phyloP scores from a whole-genome alignment of 2,888 invertebrate species.

The Dinocampus coccinellae region DNA sequence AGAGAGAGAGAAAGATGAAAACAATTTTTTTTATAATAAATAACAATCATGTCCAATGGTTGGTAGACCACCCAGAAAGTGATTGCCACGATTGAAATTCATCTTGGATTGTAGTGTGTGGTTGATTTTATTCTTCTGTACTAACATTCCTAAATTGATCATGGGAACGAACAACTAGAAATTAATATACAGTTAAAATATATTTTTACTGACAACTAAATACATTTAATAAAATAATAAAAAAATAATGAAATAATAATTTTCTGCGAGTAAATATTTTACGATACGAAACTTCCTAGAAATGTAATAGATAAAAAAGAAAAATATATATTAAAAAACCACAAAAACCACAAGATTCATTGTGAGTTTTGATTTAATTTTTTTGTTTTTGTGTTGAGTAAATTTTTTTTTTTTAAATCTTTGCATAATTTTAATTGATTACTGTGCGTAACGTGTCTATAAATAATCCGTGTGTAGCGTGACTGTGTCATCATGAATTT shows the following conservation, averaged over 20 bases:
- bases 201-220: conserved; percentile 30
- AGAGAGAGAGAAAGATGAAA: too few species aligned
- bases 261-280: background rate
- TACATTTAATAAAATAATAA: conserved; percentile 12
- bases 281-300: background rate
- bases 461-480: background rate
- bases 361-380: background rate
- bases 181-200: conserved; percentile 43
- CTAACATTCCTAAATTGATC: conserved; percentile 57
- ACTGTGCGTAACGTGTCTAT: background rate
- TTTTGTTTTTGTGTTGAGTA: too few species aligned
- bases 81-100: conserved; percentile 62
- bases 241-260: too few species aligned
- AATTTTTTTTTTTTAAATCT: too few species aligned
- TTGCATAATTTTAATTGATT: background rate
- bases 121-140: conserved; percentile 32
- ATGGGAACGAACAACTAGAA: conserved; percentile 48
- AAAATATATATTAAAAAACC: too few species aligned
- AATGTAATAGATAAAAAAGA: too few species aligned
- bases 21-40: too few species aligned
- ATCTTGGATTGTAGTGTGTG: conserved; percentile 44
- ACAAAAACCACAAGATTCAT: background rate
- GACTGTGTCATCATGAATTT: background rate
- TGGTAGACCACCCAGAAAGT: conserved; percentile 64
- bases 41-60: conserved; percentile 56